Evolutionary conservation across 2,797 vertebrate species (phyloP).

Genomic region (Rhynchotus rufescens): DNA sequence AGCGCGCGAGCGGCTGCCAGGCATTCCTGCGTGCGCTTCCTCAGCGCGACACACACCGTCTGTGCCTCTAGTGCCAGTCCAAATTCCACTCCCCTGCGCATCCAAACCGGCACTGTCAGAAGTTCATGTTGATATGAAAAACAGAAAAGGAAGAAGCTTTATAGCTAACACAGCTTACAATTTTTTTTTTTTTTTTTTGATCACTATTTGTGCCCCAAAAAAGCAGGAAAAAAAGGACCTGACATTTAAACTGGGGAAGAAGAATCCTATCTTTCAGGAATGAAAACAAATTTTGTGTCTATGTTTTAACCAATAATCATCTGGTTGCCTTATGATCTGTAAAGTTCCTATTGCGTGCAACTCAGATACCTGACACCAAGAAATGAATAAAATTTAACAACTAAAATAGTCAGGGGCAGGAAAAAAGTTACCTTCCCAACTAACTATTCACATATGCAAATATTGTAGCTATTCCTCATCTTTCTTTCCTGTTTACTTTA

Average conservation of each 20-base stretch:
- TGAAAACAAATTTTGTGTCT: not conserved
- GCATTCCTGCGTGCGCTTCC: not conserved
- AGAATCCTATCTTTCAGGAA: not conserved
- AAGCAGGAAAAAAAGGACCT: not conserved
- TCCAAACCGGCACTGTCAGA: not conserved
- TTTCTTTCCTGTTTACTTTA: not conserved
- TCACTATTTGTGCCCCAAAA: not conserved
- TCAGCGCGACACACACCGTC: not conserved
- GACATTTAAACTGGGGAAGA: not conserved
- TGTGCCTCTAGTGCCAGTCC: not conserved
- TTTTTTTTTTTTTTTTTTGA: not conserved
- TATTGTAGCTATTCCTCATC: not conserved
- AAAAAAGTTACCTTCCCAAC: not conserved
- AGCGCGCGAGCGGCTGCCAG: not conserved
- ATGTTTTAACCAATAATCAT: not conserved
- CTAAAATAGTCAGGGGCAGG: fast-evolving
- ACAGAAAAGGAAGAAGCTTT: not conserved
- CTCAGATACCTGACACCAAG: not conserved
- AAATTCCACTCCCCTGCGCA: not conserved
- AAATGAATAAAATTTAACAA: not conserved
- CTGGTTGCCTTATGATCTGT: not conserved
- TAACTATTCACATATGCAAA: not conserved
- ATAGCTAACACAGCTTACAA: not conserved
- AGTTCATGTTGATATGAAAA: not conserved
- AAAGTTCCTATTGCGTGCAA: not conserved